Evolutionary conservation across 2,888 invertebrate species (phyloP), one percentile per base, ranked within the genome.

Genomic region (Agrilus cyanescens): DNA sequence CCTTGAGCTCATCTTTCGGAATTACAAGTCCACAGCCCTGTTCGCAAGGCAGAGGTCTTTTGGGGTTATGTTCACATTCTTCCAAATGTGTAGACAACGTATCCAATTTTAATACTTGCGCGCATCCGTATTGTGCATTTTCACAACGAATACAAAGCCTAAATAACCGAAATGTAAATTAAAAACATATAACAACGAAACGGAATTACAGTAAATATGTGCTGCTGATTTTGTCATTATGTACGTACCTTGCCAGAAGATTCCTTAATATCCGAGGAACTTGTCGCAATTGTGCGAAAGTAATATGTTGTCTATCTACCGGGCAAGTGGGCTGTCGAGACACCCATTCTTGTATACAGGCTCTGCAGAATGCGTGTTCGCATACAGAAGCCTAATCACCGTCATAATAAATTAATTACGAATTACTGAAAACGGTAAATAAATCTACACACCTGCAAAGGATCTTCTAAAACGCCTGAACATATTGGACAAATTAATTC

Each of bases 401-500:
- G 8, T 15, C 38, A 31, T 33, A 18, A 38, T 16, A 32, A 34
- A 14, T 10, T 51, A 51, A 34, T 37, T 30, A 12, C 13, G 18
- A 40, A 16, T 4, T 37, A 13, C n/a, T 10, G 43, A 37, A 43
- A 45, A 40, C 35, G 13, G 25, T 25, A 32, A 15, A 33, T 8
- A n/a, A 33, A 29, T 34, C 20, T 18, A 32, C n/a, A 15, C 38
- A 89, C 91, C 83, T 95, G 95, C 48, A 95, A 72, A 35, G 95
- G 94, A 62, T 95, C 93, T 62, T 95, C 93, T 43, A 96, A 70
- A 50, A 96, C 95, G 52, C 89, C 88, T 49, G 91, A 89, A 70
- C 95, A 96, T 68, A 96, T 95, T 51, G 95, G 88, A 62, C 95
- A 96, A 57, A 95, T 80, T 49, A 96, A 74, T 72, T 96, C 96